Conservation (phyloP, 2,888 invertebrate genomes). For the Acheta domesticus region DNA sequence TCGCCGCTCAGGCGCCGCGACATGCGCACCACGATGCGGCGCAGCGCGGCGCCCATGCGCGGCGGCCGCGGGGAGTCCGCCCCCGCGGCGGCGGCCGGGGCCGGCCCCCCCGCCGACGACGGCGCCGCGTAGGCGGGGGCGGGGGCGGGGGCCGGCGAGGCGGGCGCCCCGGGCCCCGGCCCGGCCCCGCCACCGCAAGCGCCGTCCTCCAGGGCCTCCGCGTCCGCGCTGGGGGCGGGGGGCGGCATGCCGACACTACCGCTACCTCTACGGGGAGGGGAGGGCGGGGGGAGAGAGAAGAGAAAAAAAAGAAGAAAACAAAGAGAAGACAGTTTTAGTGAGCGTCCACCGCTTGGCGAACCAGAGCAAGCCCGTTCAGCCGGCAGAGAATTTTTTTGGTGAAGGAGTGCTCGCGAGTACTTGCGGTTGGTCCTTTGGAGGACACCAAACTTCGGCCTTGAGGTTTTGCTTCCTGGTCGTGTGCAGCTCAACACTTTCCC, state of each 20-base stretch:
- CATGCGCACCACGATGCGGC: constrained; percentile 18
- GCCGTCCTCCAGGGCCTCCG: background rate
- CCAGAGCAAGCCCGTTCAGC: background rate
- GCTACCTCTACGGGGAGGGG: background rate
- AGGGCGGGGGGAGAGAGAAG: background rate
- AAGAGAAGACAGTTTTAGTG: background rate
- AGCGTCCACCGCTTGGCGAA: background rate
- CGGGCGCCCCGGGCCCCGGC: background rate
- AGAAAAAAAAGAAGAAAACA: background rate
- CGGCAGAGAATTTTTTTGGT: no score
- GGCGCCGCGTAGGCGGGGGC: background rate
- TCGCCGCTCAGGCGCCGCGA: constrained; percentile 7
- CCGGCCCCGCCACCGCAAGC: background rate
- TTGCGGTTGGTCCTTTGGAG: no score
- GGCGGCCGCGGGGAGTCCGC: background rate
- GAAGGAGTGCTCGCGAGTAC: no score
- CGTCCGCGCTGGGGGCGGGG: background rate
- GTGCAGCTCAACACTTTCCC: no score
- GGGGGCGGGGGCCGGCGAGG: background rate
- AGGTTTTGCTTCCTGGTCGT: no score
- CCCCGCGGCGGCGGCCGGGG: background rate
- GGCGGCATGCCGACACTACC: background rate
- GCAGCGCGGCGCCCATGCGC: background rate
- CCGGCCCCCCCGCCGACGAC: background rate
- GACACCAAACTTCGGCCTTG: no score